Evolutionary conservation across 2,113 vertebrate genomes (phyloP), one percentile per base, ranked within the genome.

Genomic region (Psettodes erumei): DNA sequence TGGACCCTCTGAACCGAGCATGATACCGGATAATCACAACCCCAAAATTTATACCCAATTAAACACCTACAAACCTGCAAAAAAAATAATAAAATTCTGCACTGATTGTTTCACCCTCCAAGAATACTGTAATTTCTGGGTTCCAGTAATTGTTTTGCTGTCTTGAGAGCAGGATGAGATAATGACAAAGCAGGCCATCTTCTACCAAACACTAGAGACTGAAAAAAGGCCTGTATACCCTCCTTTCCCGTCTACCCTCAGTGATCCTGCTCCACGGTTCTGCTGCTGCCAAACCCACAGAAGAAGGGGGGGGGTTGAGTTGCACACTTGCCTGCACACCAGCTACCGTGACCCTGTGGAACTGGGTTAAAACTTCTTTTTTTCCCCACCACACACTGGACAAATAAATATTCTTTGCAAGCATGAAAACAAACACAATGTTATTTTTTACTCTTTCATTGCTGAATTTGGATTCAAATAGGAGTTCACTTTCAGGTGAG

Each of bases 271-370:
- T 72, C 74, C 50, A 62, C 47, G 42, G 38, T 55, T 23, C 48
- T 75, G 64, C 15, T 66, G 12, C 72, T 86, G 85, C 87, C 87
- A 89, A 91, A 88, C 35, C 87, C 81, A 84, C 81, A 67, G 65
- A 54, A 56, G 42, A 63, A 70, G 51, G 53, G 32, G 59, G 27
- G 55, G 6, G 28, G 18, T 6, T 68, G 61, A 88, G 48, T 66
- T 82, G 71, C 61, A 81, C 48, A 58, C 53, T 69, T 59, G 75
- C 71, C 62, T 85, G n/a, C 43, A 50, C 2, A 63, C 64, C 73
- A 86, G 62, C 85, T 75, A 77, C 75, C 6, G 8, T 58, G 71
- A 59, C 68, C 82, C 47, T 18, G n/a, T 30, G 18, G 73, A 81
- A 81, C 18, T 45, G 12, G 68, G 55, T 28, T 8, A 59, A 66